Evolutionary conservation across 2,888 invertebrate species (phyloP).

Genomic region (Chrysolina americana): DNA sequence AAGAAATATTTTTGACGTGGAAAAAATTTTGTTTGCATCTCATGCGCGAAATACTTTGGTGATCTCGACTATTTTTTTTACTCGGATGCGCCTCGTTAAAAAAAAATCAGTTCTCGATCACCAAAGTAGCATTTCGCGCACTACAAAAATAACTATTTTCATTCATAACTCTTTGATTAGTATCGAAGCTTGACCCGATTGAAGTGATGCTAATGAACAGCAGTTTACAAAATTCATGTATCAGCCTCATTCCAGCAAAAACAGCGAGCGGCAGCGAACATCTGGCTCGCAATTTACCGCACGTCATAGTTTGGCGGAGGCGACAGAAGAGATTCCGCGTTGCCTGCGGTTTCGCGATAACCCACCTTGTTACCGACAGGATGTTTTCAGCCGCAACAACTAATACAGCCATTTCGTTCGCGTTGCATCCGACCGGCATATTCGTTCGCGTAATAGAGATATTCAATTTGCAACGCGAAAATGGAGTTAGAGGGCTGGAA

Average conservation of each 20-base stretch:
- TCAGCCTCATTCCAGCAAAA: background rate
- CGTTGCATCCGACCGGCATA: background rate
- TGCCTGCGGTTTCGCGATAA: conserved; percentile 51
- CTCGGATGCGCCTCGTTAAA: no score
- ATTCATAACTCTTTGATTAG: no score
- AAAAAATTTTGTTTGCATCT: no score
- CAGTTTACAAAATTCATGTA: background rate
- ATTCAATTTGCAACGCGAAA: conserved; percentile 1
- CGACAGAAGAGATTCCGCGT: conserved; percentile 13
- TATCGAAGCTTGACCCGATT: no score
- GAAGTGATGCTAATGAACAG: background rate
- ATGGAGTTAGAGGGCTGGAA: no score
- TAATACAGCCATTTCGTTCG: conserved; percentile 16
- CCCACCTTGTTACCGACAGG: conserved; percentile 49
- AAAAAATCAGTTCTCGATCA: no score
- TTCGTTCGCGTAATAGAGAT: background rate
- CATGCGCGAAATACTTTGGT: no score
- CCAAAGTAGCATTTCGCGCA: no score
- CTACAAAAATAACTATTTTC: no score
- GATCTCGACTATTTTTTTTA: no score
- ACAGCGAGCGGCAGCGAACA: background rate
- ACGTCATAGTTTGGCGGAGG: conserved; percentile 25
- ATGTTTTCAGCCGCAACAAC: conserved; percentile 46
- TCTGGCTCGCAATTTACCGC: conserved; percentile 34
- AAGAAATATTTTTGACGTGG: no score